Evolutionary conservation across 2,797 vertebrate genomes (phyloP).

Genomic region (Chaunax sp.): DNA sequence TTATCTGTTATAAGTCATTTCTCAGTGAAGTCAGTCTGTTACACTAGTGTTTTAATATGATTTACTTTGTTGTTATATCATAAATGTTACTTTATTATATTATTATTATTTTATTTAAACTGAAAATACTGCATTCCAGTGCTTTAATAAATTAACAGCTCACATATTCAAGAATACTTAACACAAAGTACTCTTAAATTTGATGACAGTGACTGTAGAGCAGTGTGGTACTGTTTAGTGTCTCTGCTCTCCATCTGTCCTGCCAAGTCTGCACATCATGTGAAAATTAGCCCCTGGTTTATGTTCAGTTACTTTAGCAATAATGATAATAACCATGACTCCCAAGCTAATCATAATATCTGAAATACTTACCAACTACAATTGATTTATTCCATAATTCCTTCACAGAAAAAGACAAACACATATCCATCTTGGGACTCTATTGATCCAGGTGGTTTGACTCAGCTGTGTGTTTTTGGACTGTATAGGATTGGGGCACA

Average conservation of each 20-base stretch:
- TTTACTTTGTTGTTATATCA: too few species aligned
- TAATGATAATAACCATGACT: slow-evolving; percentile 23
- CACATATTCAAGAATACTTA: too few species aligned
- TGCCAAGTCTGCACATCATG: slow-evolving; percentile 24
- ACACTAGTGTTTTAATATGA: too few species aligned
- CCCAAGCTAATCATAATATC: slow-evolving; percentile 33
- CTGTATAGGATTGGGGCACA: slow-evolving; percentile 38
- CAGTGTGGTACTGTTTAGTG: background rate
- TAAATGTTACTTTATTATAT: too few species aligned
- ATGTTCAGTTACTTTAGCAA: slow-evolving; percentile 21
- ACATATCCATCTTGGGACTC: slow-evolving; percentile 27
- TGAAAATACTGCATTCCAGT: too few species aligned
- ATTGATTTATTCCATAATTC: slow-evolving; percentile 34
- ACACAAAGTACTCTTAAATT: too few species aligned
- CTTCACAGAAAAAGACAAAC: slow-evolving; percentile 24
- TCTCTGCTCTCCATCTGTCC: background rate
- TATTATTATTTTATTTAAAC: too few species aligned
- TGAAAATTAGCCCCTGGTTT: slow-evolving; percentile 16
- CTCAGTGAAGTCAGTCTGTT: too few species aligned
- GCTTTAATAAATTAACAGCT: too few species aligned
- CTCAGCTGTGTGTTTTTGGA: slow-evolving; percentile 55
- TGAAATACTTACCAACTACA: slow-evolving; percentile 34
- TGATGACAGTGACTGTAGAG: too few species aligned
- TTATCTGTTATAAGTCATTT: too few species aligned
- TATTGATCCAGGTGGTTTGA: slow-evolving; percentile 61